Evolutionary conservation across 2,797 vertebrate genomes (phyloP), one percentile per base, ranked within the genome.

Genomic region (Arnoldichthys spilopterus): DNA sequence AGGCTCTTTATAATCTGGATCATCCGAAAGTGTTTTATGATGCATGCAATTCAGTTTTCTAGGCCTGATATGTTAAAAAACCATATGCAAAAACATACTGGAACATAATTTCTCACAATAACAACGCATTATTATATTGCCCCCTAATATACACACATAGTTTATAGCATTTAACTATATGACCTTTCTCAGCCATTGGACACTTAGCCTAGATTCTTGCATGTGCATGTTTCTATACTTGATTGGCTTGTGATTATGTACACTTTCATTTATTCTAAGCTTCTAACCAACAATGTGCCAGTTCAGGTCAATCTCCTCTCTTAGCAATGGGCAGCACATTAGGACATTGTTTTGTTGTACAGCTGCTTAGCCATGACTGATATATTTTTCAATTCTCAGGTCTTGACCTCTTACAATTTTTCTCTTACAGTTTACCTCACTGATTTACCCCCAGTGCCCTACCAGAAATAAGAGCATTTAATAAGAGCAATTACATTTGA

Each of bases 401-500:
- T 69, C 16, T 2, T 73, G 69, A 73, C 68, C 58, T 64, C 26
- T 28, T 47, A 62, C 30, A n/a, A 18, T 62, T 62, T 6, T 34
- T 40, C 13, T 30, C 37, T 40, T 1, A 12, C 6, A 45, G 13
- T 72, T 40, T 40, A 45, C 37, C 40, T 22, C 16, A 51, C 47
- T 43, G 72, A 67, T 20, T 73, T 66, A 69, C 62, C 16, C 24
- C 54, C 6, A 20, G 45, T 66, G 61, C 37, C 34, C 11, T 59
- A 43, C 12, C 56, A 20, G 63, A 45, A 81, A 78, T 53, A 53
- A 18, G 47, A 72, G 45, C 11, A 15, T 53, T 51, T n/a, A 71
- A 77, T 18, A 61, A 18, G 59, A 26, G 32, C 24, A 61, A 71
- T 76, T 68, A 72, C 26, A 72, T 4, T 51, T 76, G 73, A 79